Evolutionary conservation across 2,113 vertebrate species (phyloP).

Genomic region (Tragelaphus strepsiceros): DNA sequence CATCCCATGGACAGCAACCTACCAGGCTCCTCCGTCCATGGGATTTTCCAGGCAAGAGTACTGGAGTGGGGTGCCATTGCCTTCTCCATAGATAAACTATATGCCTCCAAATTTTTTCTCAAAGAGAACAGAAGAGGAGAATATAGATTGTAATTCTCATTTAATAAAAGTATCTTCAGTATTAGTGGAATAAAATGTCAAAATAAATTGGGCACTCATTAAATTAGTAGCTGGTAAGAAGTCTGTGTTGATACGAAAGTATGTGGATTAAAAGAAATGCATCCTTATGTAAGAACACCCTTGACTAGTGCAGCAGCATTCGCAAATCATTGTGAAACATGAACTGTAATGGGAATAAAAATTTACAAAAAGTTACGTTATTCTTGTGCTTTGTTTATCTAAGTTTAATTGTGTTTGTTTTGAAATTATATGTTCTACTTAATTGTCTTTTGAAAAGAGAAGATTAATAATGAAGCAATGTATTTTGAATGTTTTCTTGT

Average conservation of each 20-base stretch:
- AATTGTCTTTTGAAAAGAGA: slow-evolving; percentile 11
- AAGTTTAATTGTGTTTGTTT: neutral
- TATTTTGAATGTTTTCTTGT: neutral
- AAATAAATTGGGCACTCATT: neutral
- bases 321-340: neutral
- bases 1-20: too few relatives aligned
- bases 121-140: neutral
- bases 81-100: neutral
- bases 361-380: neutral
- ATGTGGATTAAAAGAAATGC: neutral
- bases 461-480: neutral
- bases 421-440: neutral
- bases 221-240: neutral
- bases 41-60: too few relatives aligned
- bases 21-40: too few relatives aligned
- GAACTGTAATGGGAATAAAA: neutral
- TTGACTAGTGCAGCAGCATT: neutral
- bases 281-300: neutral
- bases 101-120: neutral
- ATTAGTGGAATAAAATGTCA: neutral
- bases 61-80: too few relatives aligned
- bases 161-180: neutral
- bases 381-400: neutral
- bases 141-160: neutral
- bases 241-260: neutral